Evolutionary conservation across 2,888 invertebrate species (phyloP).

Genomic region (Plebejus melissa): DNA sequence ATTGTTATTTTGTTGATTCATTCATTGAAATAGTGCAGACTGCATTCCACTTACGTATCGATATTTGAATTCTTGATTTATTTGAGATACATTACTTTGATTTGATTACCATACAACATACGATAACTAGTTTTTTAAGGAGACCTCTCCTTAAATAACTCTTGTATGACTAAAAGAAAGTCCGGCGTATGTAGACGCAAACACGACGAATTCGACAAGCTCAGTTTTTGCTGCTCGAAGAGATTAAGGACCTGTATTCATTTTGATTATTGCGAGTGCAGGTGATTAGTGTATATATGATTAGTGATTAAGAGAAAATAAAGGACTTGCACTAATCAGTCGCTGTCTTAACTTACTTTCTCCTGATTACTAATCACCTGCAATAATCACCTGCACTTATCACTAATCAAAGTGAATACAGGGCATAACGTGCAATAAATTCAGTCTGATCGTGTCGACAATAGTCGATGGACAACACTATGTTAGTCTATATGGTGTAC

Average conservation of each 20-base stretch:
- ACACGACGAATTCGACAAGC: neutral
- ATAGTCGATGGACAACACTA: neutral
- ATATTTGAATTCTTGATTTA: neutral
- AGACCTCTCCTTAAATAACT: neutral
- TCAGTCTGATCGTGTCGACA: neutral
- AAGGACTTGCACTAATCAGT: too few relatives aligned
- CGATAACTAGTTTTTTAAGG: neutral
- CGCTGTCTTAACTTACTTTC: too few relatives aligned
- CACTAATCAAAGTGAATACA: neutral
- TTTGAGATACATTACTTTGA: too few relatives aligned
- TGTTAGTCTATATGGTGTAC: neutral
- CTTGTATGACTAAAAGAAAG: neutral
- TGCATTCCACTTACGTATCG: neutral
- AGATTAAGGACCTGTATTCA: too few relatives aligned
- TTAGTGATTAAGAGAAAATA: too few relatives aligned
- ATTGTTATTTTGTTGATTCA: neutral
- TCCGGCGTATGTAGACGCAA: neutral
- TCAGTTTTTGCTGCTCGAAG: neutral
- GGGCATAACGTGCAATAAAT: neutral
- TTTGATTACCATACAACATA: too few relatives aligned
- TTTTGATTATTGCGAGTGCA: too few relatives aligned
- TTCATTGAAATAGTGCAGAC: neutral
- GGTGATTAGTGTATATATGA: too few relatives aligned
- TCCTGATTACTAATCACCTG: too few relatives aligned
- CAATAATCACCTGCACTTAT: too few relatives aligned